A percentile compares a stretch with the other conserved stretches of the same genome.
Evolutionary conservation across 1,140 invertebrate genomes (phyloP).

Genomic region (Oryctes rhinoceros): DNA sequence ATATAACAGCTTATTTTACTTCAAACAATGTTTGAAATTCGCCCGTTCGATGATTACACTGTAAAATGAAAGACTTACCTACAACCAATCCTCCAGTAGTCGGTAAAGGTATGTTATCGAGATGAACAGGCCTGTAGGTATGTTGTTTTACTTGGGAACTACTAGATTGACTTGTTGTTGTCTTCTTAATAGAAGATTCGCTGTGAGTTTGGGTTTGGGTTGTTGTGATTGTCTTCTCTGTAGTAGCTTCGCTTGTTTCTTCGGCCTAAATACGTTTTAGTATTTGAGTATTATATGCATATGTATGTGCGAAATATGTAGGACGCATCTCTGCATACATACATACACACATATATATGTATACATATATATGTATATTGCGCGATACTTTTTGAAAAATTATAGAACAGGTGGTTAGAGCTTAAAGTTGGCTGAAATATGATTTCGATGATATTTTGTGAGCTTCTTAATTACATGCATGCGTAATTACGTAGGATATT

Average conservation of each 20-base stretch:
- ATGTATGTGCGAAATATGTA: not conserved
- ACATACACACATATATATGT: too few relatives aligned
- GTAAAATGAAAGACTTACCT: conserved; percentile 63
- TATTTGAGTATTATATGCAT: not conserved
- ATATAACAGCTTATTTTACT: not conserved
- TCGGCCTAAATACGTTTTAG: conserved; percentile 53
- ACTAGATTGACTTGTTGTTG: conserved; percentile 56
- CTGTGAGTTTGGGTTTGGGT: conserved; percentile 50
- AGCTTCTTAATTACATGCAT: too few relatives aligned
- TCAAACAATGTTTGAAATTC: not conserved
- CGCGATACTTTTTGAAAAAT: conserved; percentile 3
- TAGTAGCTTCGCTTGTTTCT: conserved; percentile 56
- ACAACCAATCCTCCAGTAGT: conserved; percentile 75
- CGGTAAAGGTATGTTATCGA: conserved; percentile 78
- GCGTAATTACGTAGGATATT: too few relatives aligned
- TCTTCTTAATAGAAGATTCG: conserved; percentile 44
- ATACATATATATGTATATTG: too few relatives aligned
- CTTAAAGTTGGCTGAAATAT: not conserved
- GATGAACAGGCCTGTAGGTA: conserved; percentile 69
- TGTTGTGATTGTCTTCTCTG: conserved; percentile 55
- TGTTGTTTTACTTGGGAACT: conserved; percentile 56
- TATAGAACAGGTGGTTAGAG: not conserved
- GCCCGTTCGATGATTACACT: too few relatives aligned
- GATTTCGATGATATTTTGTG: too few relatives aligned
- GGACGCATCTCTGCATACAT: not conserved